Evolutionary conservation across 2,113 vertebrate species (phyloP).

Genomic region (Myrmophylax atrothorax): DNA sequence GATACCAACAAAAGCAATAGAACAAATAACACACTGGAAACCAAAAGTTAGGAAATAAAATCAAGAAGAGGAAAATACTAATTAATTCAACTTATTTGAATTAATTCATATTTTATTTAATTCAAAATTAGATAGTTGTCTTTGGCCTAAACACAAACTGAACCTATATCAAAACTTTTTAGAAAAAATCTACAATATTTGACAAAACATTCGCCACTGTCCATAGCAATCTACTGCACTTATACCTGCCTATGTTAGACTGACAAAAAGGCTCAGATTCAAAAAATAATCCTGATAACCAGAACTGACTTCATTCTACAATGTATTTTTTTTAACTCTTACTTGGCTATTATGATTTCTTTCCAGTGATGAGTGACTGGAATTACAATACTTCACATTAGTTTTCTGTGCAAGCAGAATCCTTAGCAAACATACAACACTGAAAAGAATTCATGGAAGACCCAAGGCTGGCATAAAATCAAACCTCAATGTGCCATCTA

Average conservation of each 20-base stretch:
- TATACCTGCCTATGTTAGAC: neutral
- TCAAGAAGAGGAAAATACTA: neutral
- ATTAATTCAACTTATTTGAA: neutral
- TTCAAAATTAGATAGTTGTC: neutral
- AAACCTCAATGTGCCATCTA: neutral
- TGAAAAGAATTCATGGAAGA: neutral
- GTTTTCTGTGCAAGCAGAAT: neutral
- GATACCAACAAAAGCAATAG: neutral
- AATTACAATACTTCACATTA: neutral
- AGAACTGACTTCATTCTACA: neutral
- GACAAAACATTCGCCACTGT: neutral
- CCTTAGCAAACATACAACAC: neutral
- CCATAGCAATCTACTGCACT: neutral
- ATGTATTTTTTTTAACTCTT: neutral
- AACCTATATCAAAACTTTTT: neutral
- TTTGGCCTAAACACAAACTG: neutral
- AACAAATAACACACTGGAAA: neutral
- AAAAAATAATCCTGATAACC: neutral
- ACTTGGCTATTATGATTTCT: neutral
- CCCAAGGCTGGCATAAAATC: neutral
- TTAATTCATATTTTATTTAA: neutral
- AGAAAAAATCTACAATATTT: neutral
- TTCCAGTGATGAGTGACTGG: neutral
- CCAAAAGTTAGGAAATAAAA: neutral
- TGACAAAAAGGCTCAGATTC: neutral